phyloP scores from a whole-genome alignment of 2,888 invertebrate genomes.

The Netelia inedita region DNA sequence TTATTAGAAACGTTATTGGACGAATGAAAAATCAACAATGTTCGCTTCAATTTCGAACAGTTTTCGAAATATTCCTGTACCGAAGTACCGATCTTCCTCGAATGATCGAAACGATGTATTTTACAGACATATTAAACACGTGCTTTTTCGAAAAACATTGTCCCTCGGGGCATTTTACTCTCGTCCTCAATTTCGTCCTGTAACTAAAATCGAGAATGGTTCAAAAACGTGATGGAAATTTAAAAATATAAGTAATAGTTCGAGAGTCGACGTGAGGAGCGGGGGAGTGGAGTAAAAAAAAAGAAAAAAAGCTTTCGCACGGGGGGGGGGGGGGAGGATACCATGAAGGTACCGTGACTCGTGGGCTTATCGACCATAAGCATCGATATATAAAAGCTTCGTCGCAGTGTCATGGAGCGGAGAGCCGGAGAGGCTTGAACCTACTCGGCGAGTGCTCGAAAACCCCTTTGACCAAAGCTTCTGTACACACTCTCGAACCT shows the following conservation, averaged over 20 bases:
- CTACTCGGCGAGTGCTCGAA: constrained; percentile 25
- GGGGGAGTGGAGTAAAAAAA: background rate
- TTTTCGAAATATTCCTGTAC: too few species aligned
- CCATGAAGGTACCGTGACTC: constrained; percentile 4
- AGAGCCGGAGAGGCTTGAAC: background rate
- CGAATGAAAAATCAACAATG: too few species aligned
- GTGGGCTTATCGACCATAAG: background rate
- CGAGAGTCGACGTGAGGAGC: background rate
- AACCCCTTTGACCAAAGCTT: constrained; percentile 28
- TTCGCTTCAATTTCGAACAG: too few species aligned
- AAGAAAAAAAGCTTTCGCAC: background rate
- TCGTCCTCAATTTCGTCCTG: constrained; percentile 32
- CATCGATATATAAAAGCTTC: constrained; percentile 1
- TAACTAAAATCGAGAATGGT: constrained; percentile 45
- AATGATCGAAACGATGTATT: too few species aligned
- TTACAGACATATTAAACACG: too few species aligned
- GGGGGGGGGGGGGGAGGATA: background rate
- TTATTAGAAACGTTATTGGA: background rate
- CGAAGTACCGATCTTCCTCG: too few species aligned
- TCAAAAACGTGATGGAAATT: constrained; percentile 64
- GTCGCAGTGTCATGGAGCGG: background rate
- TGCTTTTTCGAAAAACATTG: background rate
- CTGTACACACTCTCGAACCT: constrained; percentile 24
- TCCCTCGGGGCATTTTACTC: constrained; percentile 11
- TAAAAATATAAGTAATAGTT: constrained; percentile 38